Evolutionary conservation across 2,113 vertebrate species (phyloP).

Genomic region (Dasyurus viverrinus): DNA sequence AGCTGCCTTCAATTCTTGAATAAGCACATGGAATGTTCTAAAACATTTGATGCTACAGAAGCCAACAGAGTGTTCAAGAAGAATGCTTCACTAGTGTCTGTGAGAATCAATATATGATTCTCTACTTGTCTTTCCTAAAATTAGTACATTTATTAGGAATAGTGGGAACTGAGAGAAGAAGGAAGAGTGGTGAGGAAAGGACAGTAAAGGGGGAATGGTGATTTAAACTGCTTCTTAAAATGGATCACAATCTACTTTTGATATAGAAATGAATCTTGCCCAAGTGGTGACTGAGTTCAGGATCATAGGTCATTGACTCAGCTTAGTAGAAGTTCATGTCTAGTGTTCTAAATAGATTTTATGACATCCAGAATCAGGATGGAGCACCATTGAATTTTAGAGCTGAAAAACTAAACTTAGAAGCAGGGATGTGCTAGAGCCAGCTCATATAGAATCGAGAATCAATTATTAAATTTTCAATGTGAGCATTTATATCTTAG

Average conservation of each 20-base stretch:
- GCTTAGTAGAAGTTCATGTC: background rate
- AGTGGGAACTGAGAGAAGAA: background rate
- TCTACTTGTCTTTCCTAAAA: background rate
- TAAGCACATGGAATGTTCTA: background rate
- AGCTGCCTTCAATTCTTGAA: background rate
- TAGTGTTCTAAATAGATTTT: conserved; percentile 53
- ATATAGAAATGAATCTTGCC: conserved; percentile 74
- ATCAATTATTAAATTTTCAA: background rate
- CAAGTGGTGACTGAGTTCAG: background rate
- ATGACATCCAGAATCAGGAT: conserved; percentile 35
- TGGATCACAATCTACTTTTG: conserved; percentile 67
- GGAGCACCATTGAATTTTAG: background rate
- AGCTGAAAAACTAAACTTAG: background rate
- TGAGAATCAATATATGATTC: background rate
- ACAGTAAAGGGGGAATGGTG: background rate
- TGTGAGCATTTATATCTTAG: background rate
- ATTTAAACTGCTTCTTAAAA: conserved; percentile 27
- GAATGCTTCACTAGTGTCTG: background rate
- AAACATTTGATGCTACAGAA: background rate
- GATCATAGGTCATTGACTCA: background rate
- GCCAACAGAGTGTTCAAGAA: background rate
- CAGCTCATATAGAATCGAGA: background rate
- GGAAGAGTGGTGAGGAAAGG: background rate
- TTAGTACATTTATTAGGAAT: background rate
- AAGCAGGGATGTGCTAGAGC: background rate